Evolutionary conservation across 2,797 vertebrate species (phyloP), one percentile per base, ranked within the genome.

Genomic region (Paguma larvata): DNA sequence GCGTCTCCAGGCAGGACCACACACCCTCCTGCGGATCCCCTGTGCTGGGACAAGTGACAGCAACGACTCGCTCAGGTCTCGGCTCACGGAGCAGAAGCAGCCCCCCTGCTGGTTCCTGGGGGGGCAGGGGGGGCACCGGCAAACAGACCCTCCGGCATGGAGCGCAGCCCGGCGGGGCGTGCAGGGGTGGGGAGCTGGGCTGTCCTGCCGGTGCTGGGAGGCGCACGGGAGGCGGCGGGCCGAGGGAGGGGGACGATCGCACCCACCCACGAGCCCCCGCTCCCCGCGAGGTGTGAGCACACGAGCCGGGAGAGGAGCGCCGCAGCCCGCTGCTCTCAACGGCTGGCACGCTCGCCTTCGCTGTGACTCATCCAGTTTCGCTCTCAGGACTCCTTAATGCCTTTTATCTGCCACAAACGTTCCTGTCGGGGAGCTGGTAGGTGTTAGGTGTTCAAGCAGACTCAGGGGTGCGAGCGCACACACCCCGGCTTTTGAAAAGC

Each of bases 351-450:
- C 95, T n/a, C 38, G 4, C 63, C 83, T 80, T 6, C 84, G 44
- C 95, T 25, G 0, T 89, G 94, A 98, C 82, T 97, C 97, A 97
- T 85, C 63, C 80, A 34, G 38, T 94, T 98, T 87, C 53, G 15
- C 85, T 96, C 97, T 89, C 16, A 70, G 87, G 95, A 91, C 68
- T 78, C 70, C 91, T 78, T 73, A 93, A 88, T 44, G 88, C 44
- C 95, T 97, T 98, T 89, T 90, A 97, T 94, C 97, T 96, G 97
- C 93, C 96, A 94, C 51, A 51, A 88, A 89, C 0, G 44, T 67
- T 94, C 97, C 46, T 34, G 83, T 78, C 87, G 92, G 96, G 38
- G 82, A 91, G 86, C 85, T 41, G 34, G 90, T 72, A 94, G 94
- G 93, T 87, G 95, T 97, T 34, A 96, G 95, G 95, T 94, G 92